Conservation (phyloP, 1,140 invertebrate species). For the Anoplolepis gracilipes region DNA sequence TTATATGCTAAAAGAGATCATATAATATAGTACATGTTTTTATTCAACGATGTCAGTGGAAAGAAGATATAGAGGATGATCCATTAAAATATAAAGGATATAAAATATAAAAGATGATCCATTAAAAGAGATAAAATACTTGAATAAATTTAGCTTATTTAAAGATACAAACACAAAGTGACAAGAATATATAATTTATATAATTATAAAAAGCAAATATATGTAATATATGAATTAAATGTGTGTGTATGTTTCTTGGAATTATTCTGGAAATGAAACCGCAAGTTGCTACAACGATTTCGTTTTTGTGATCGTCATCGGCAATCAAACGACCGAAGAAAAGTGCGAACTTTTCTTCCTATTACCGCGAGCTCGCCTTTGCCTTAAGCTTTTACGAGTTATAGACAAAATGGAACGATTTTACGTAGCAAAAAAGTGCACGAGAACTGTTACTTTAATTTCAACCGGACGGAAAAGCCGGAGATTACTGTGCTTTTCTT, state of each 20-base stretch:
- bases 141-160: neutral
- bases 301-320: neutral
- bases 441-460: neutral
- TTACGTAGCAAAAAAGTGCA: conserved; percentile 19
- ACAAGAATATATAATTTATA: neutral
- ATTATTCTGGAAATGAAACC: too few relatives aligned
- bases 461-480: neutral
- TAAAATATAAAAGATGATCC: neutral
- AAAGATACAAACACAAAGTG: neutral
- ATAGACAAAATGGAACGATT: neutral
- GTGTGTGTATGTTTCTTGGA: neutral
- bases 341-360: neutral
- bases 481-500: neutral
- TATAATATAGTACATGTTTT: neutral
- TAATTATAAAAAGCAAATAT: too few relatives aligned
- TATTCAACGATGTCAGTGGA: neutral
- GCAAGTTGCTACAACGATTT: too few relatives aligned
- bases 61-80: neutral
- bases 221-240: too few relatives aligned
- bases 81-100: too few relatives aligned
- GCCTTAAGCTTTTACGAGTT: conserved; percentile 14
- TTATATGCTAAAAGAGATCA: neutral
- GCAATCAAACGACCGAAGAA: neutral
- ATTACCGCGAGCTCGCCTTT: neutral
- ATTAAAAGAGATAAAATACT: neutral